Conservation (phyloP, 2,888 invertebrate genomes). For the Drosophila diplacantha region DNA sequence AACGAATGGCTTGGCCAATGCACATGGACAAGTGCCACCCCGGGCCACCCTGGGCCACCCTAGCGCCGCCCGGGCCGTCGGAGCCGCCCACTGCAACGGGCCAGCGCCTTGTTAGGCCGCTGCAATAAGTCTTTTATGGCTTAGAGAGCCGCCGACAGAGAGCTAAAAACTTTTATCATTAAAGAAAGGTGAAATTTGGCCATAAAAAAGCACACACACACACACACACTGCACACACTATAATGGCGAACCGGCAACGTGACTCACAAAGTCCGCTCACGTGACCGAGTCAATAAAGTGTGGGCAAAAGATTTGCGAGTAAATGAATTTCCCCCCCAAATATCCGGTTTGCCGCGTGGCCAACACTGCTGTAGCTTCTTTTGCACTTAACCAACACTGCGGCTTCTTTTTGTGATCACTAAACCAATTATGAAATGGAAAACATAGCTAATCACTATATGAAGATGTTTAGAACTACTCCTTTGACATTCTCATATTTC, state of each 20-base stretch:
- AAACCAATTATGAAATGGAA: neutral
- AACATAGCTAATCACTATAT: neutral
- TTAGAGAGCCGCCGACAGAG: slow-evolving; percentile 35
- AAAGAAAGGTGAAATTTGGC: slow-evolving; percentile 38
- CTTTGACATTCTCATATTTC: neutral
- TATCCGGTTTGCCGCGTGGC: neutral
- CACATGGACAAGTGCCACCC: slow-evolving; percentile 39
- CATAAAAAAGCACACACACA: slow-evolving; percentile 13
- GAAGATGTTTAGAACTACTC: neutral
- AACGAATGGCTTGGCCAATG: slow-evolving; percentile 63
- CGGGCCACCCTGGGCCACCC: neutral
- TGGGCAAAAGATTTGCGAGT: slow-evolving; percentile 20
- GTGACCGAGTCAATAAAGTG: slow-evolving; percentile 31
- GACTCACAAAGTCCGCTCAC: slow-evolving; percentile 36
- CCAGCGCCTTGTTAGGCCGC: slow-evolving; percentile 36
- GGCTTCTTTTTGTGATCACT: neutral
- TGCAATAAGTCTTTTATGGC: slow-evolving; percentile 44
- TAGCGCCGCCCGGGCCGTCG: neutral
- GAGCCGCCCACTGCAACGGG: neutral
- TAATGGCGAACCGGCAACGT: slow-evolving; percentile 19
- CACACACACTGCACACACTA: neutral
- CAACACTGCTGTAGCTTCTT: slow-evolving; percentile 7
- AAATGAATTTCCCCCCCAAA: slow-evolving; percentile 17
- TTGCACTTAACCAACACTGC: neutral
- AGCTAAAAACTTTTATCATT: slow-evolving; percentile 38